phyloP scores from a whole-genome alignment of 1,140 invertebrate genomes.

The Delia radicum region DNA sequence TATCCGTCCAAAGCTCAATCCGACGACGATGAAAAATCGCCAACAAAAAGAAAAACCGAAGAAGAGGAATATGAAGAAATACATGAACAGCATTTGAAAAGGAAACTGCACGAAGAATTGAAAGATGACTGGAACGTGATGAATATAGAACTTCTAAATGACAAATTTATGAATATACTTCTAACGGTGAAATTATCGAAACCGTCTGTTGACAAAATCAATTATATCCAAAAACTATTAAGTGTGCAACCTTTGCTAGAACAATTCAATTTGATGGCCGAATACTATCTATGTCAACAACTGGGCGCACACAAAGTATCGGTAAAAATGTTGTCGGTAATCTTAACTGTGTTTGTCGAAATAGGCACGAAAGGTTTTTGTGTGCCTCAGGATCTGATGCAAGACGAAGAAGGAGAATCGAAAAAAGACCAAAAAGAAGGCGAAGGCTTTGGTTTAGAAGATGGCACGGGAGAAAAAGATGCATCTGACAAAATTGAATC shows the following conservation, averaged over 20 bases:
- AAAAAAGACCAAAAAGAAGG: conserved; percentile 61
- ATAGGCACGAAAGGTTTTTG: conserved; percentile 91
- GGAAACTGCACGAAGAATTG: conserved; percentile 64
- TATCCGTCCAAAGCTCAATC: conserved; percentile 44
- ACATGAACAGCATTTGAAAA: conserved; percentile 63
- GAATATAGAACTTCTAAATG: conserved; percentile 56
- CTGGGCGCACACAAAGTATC: conserved; percentile 73
- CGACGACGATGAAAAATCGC: background rate
- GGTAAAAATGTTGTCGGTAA: conserved; percentile 79
- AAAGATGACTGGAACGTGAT: conserved; percentile 61
- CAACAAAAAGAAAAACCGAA: background rate
- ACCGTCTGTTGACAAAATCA: conserved; percentile 33
- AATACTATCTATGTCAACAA: conserved; percentile 78
- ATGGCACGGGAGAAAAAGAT: conserved; percentile 92
- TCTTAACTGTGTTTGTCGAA: conserved; percentile 83
- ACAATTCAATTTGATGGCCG: conserved; percentile 72
- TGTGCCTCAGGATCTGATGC: conserved; percentile 76
- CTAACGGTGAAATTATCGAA: conserved; percentile 37
- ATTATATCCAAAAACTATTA: conserved; percentile 43
- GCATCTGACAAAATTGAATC: conserved; percentile 77
- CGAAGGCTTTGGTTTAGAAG: conserved; percentile 82
- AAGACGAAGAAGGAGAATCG: conserved; percentile 66
- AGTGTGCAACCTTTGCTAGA: conserved; percentile 70
- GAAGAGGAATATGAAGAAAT: conserved; percentile 40
- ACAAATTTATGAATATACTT: conserved; percentile 54